Conservation (phyloP, 2,888 invertebrate species). For the Drosophila nigritarsus region DNA sequence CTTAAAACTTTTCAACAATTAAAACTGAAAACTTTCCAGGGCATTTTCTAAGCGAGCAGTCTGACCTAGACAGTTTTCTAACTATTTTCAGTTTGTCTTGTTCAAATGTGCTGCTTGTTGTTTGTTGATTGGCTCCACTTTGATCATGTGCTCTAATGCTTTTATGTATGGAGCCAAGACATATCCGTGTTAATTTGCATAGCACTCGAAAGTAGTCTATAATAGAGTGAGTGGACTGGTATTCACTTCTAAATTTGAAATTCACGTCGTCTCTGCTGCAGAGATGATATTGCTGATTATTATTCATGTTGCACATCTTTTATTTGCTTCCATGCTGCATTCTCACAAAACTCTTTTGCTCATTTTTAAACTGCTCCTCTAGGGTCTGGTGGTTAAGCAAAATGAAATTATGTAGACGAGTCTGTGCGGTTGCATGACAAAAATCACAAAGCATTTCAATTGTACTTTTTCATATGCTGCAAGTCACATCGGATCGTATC, state of each 20-base stretch:
- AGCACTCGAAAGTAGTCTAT: conserved; percentile 33
- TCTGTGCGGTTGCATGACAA: conserved; percentile 57
- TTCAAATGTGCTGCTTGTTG: background rate
- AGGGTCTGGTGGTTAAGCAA: conserved; percentile 39
- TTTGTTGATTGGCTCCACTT: conserved; percentile 2
- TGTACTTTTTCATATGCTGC: conserved; percentile 76
- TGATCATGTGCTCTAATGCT: conserved; percentile 21
- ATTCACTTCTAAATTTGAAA: background rate
- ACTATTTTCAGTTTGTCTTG: background rate
- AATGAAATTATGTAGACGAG: conserved; percentile 35
- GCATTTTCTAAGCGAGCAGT: background rate
- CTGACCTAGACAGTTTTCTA: background rate
- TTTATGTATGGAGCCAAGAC: conserved; percentile 5
- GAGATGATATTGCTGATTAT: conserved; percentile 52
- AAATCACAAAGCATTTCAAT: conserved; percentile 79
- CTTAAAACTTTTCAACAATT: background rate
- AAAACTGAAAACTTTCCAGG: background rate
- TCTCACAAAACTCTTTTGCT: background rate
- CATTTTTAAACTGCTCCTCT: conserved; percentile 5
- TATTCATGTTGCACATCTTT: conserved; percentile 71
- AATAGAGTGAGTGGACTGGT: conserved; percentile 15
- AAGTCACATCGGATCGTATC: conserved; percentile 54
- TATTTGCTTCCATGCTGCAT: conserved; percentile 48
- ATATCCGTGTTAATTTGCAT: conserved; percentile 59
- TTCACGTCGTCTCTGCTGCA: conserved; percentile 9